These are phyloP conservation scores for Paralvinella palmiformis DNA, from an alignment of 1,140 invertebrate genomes.

Conservation along the genomic window DNA sequence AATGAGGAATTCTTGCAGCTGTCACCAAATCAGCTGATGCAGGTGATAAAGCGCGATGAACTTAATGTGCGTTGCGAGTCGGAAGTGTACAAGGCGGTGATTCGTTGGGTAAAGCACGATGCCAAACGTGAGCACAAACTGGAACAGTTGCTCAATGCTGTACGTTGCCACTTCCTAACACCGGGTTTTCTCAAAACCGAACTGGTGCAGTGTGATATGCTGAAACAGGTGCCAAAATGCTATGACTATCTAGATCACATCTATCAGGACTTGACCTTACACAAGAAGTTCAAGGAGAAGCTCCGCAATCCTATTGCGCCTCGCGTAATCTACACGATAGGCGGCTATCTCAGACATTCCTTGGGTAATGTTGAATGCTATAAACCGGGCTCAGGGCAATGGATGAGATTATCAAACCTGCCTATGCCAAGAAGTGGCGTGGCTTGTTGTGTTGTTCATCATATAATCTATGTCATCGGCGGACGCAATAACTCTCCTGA, in stretches of 20 bases:
- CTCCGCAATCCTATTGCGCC: slow-evolving; percentile 39
- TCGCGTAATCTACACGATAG: slow-evolving; percentile 77
- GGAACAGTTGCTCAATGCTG: slow-evolving; percentile 77
- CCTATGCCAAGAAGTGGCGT: slow-evolving; percentile 79
- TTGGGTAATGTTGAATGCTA: slow-evolving; percentile 79
- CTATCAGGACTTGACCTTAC: slow-evolving; percentile 62
- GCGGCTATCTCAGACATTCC: slow-evolving; percentile 79
- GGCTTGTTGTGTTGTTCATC: slow-evolving; percentile 56
- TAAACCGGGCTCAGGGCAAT: slow-evolving; percentile 76
- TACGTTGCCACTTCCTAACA: slow-evolving; percentile 84
- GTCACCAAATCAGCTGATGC: slow-evolving; percentile 69
- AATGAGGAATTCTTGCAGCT: slow-evolving; percentile 85
- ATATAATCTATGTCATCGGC: slow-evolving; percentile 82
- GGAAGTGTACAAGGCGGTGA: slow-evolving; percentile 81
- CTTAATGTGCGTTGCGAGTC: slow-evolving; percentile 83
- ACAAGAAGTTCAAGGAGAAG: slow-evolving; percentile 37
- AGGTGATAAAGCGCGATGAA: slow-evolving; percentile 76
- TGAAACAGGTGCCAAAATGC: slow-evolving; percentile 76
- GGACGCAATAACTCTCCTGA: slow-evolving; percentile 78
- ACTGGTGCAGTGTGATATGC: slow-evolving; percentile 79
- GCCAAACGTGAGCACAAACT: slow-evolving; percentile 75
- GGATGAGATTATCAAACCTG: slow-evolving; percentile 70
- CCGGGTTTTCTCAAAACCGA: slow-evolving; percentile 85
- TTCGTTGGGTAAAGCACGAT: slow-evolving; percentile 83
- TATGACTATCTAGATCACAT: slow-evolving; percentile 82